phyloP scores from a whole-genome alignment of 2,797 vertebrate species.

The Echiichthys vipera region DNA sequence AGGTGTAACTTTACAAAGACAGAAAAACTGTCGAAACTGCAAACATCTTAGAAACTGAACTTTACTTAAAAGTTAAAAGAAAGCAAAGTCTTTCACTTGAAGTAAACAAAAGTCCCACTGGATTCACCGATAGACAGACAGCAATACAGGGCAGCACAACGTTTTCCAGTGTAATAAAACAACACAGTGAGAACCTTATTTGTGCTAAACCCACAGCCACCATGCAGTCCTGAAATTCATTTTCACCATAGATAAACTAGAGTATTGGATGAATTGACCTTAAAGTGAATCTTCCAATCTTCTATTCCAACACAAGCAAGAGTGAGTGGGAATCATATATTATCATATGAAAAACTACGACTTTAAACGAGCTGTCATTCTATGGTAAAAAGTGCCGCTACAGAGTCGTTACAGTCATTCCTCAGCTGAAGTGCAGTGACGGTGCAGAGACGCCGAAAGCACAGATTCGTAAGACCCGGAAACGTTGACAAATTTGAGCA shows the following conservation, averaged over 20 bases:
- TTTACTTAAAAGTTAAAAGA: conserved; percentile 35
- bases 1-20: conserved; percentile 29
- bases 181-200: background rate
- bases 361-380: too few relatives aligned
- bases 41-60: conserved; percentile 27
- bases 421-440: too few relatives aligned
- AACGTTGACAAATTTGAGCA: too few relatives aligned
- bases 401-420: too few relatives aligned
- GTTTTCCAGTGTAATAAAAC: conserved; percentile 10
- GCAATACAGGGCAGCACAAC: background rate
- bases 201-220: background rate
- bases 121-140: conserved; percentile 25
- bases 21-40: conserved; percentile 3
- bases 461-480: too few relatives aligned
- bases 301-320: background rate
- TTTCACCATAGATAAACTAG: background rate
- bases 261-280: background rate
- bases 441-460: too few relatives aligned
- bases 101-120: conserved; percentile 25
- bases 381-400: too few relatives aligned
- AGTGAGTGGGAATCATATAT: background rate
- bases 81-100: conserved; percentile 17
- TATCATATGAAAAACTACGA: too few relatives aligned
- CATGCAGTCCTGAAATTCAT: background rate
- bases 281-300: background rate